Percentiles rank a stretch among this genome's conserved stretches.
Conservation (phyloP, 2,888 invertebrate species). For the Orthosia cruda region DNA sequence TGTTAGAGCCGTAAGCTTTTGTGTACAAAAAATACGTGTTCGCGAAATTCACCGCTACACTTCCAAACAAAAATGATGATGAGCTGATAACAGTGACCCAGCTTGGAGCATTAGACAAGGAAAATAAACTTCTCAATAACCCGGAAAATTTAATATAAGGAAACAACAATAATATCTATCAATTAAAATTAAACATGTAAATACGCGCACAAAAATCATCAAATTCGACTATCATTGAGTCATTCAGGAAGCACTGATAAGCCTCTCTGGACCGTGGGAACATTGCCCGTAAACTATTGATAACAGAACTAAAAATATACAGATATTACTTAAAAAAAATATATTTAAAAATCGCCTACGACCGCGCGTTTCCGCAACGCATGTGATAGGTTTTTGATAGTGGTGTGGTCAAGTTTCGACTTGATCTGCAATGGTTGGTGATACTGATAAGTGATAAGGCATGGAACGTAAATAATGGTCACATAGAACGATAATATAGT, state of each 20-base stretch:
- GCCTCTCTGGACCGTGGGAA: constrained; percentile 85
- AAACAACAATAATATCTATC: constrained; percentile 9
- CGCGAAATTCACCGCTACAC: too few species aligned
- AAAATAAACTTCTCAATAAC: background rate
- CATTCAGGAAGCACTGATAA: constrained; percentile 81
- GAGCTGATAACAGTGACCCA: too few species aligned
- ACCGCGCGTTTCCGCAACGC: constrained; percentile 77
- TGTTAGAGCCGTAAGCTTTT: background rate
- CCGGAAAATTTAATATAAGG: constrained; percentile 1
- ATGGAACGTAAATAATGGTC: background rate
- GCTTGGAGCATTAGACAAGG: too few species aligned
- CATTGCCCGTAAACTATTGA: constrained; percentile 66
- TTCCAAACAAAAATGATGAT: too few species aligned
- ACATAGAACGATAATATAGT: constrained; percentile 6
- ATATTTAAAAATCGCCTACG: constrained; percentile 76
- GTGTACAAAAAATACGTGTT: background rate
- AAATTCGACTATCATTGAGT: constrained; percentile 68
- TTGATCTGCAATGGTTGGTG: constrained; percentile 30
- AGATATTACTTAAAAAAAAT: constrained; percentile 51
- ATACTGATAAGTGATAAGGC: constrained; percentile 9
- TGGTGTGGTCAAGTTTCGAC: constrained; percentile 37
- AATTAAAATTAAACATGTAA: constrained; percentile 49
- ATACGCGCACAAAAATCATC: constrained; percentile 58
- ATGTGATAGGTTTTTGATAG: constrained; percentile 72
- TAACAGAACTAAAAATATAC: constrained; percentile 70